These are phyloP conservation scores for Odocoileus hemionus DNA, from an alignment of 2,113 vertebrate genomes.

Conservation along the genomic window DNA sequence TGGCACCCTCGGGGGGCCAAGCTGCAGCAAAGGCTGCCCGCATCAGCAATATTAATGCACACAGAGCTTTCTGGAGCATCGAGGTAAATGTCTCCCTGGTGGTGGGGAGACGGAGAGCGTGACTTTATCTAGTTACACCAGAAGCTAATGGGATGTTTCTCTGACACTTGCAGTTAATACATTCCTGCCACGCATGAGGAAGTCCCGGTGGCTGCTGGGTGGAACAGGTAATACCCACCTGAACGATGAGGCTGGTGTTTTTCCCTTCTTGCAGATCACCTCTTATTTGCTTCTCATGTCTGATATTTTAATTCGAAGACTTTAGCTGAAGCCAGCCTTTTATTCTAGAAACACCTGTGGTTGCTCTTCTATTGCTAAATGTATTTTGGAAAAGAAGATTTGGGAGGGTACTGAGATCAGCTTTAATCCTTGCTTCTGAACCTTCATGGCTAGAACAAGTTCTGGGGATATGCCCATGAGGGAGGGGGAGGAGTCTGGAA, in stretches of 20 bases:
- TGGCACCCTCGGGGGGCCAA: not conserved
- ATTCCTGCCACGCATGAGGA: accelerated
- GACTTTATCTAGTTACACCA: not conserved
- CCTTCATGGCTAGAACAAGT: accelerated
- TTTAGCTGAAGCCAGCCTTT: not conserved
- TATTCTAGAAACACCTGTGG: accelerated
- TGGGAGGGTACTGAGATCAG: accelerated
- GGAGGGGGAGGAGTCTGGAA: not conserved
- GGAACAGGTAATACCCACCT: not conserved
- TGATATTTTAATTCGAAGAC: not conserved
- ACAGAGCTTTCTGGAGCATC: not conserved
- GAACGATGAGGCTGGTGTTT: accelerated
- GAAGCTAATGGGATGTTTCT: not conserved
- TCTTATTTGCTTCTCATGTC: not conserved
- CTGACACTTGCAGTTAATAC: too few relatives aligned
- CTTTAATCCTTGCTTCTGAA: not conserved
- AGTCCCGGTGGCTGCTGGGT: not conserved
- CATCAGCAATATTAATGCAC: accelerated
- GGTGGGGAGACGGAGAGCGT: not conserved
- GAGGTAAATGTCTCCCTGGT: not conserved
- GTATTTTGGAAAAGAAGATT: not conserved
- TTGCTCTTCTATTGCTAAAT: not conserved
- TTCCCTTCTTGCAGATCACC: not conserved
- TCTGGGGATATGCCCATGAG: not conserved
- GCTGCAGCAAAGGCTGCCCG: not conserved